A percentile compares a stretch with the other conserved stretches of the same genome.
Conservation (phyloP, 1,140 invertebrate species). For the Caligus rogercresseyi region DNA sequence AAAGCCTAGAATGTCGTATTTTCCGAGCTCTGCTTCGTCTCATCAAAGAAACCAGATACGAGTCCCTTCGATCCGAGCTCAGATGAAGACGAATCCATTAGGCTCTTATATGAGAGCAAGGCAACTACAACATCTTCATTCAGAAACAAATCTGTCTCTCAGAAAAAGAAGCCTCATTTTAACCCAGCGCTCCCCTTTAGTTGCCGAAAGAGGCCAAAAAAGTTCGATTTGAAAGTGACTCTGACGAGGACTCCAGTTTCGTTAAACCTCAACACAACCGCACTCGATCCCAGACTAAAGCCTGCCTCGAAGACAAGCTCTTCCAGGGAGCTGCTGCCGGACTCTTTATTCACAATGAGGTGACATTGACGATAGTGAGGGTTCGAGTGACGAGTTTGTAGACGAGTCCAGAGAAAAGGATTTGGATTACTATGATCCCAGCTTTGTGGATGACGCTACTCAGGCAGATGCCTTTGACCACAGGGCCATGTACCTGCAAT, state of each 20-base stretch:
- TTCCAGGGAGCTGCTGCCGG: too few relatives aligned
- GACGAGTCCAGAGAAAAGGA: neutral
- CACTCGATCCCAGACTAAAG: neutral
- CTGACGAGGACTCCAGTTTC: neutral
- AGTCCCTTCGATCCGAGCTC: too few relatives aligned
- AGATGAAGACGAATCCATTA: too few relatives aligned
- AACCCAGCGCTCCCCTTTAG: neutral
- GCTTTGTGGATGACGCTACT: slow-evolving; percentile 13
- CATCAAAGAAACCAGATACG: too few relatives aligned
- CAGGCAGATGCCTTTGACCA: neutral
- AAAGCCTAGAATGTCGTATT: too few relatives aligned
- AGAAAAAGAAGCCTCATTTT: neutral
- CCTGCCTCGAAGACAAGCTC: neutral
- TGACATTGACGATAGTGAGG: neutral
- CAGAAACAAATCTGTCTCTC: too few relatives aligned
- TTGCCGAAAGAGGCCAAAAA: neutral
- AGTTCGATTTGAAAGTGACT: neutral
- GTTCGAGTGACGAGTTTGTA: neutral
- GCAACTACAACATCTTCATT: too few relatives aligned
- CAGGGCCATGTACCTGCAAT: slow-evolving; percentile 6
- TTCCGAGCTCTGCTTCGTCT: too few relatives aligned
- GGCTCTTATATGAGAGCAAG: too few relatives aligned
- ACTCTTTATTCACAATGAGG: neutral
- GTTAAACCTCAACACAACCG: neutral
- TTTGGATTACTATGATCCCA: slow-evolving; percentile 7